Conservation (phyloP, 2,888 invertebrate genomes). For the Aromia moschata region DNA sequence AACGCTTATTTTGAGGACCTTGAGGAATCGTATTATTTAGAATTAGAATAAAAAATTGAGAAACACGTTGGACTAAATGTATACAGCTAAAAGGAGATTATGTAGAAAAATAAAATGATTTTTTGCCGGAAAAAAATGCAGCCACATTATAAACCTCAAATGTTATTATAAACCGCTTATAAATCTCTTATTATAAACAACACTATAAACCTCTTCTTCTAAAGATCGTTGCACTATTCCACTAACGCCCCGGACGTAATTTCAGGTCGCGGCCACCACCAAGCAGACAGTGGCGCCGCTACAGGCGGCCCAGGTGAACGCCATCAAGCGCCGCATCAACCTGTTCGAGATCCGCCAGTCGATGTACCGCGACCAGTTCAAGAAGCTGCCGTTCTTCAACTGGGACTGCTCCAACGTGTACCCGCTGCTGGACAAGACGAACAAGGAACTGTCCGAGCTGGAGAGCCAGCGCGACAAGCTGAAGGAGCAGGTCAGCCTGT, state of each 20-base stretch:
- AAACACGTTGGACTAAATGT: too few relatives aligned
- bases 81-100: too few relatives aligned
- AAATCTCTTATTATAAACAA: too few relatives aligned
- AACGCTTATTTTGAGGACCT: too few relatives aligned
- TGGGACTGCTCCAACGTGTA: constrained; percentile 76
- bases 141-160: too few relatives aligned
- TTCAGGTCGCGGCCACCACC: constrained; percentile 74
- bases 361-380: constrained; percentile 81
- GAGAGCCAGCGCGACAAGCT: constrained; percentile 75
- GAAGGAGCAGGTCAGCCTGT: constrained; percentile 79
- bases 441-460: constrained; percentile 72
- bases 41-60: too few relatives aligned
- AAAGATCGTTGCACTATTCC: too few relatives aligned
- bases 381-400: constrained; percentile 67
- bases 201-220: too few relatives aligned
- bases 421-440: constrained; percentile 72
- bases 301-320: constrained; percentile 87
- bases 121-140: too few relatives aligned
- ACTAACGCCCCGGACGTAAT: background rate
- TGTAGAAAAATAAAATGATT: too few relatives aligned
- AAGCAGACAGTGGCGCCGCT: constrained; percentile 89
- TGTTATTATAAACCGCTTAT: too few relatives aligned
- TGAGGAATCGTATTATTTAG: too few relatives aligned
- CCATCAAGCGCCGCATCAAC: constrained; percentile 83
- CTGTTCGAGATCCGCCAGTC: constrained; percentile 82